phyloP scores from a whole-genome alignment of 2,888 invertebrate genomes.

The Hirtodrosophila cameraria region DNA sequence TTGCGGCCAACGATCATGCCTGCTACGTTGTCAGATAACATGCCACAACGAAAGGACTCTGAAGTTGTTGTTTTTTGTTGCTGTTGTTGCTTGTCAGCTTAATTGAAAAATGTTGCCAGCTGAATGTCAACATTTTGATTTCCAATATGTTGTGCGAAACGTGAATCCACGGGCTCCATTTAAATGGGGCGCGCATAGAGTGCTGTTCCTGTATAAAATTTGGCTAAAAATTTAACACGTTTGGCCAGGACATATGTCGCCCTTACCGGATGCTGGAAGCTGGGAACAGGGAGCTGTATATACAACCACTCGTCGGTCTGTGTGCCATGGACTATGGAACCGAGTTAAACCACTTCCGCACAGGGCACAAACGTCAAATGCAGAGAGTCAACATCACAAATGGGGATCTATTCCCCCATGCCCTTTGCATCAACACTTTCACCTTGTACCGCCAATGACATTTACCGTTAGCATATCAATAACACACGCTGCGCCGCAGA shows the following conservation, averaged over 20 bases:
- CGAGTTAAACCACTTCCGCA: conserved; percentile 70
- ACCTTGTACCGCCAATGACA: conserved; percentile 52
- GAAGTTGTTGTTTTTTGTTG: conserved; percentile 15
- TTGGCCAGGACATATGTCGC: conserved; percentile 69
- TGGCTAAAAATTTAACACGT: conserved; percentile 76
- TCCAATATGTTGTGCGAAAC: conserved; percentile 68
- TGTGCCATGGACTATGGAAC: conserved; percentile 23
- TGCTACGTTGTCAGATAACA: conserved; percentile 5
- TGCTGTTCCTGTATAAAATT: conserved; percentile 39
- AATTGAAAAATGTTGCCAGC: conserved; percentile 74
- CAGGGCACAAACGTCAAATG: conserved; percentile 63
- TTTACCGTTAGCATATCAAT: conserved; percentile 80
- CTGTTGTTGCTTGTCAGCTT: conserved; percentile 42
- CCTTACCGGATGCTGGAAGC: conserved; percentile 4
- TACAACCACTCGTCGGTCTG: conserved; percentile 1
- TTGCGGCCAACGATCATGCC: no score
- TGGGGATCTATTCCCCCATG: neutral
- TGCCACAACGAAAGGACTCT: conserved; percentile 8
- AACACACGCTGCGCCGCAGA: conserved; percentile 68
- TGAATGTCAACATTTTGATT: conserved; percentile 77
- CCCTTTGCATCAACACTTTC: no score
- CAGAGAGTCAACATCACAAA: conserved; percentile 48
- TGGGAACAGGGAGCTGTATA: conserved; percentile 6
- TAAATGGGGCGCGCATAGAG: conserved; percentile 51
- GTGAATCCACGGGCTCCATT: conserved; percentile 33